Evolutionary conservation across 2,113 vertebrate genomes (phyloP), one percentile per base, ranked within the genome.

Genomic region (Colaptes auratus): DNA sequence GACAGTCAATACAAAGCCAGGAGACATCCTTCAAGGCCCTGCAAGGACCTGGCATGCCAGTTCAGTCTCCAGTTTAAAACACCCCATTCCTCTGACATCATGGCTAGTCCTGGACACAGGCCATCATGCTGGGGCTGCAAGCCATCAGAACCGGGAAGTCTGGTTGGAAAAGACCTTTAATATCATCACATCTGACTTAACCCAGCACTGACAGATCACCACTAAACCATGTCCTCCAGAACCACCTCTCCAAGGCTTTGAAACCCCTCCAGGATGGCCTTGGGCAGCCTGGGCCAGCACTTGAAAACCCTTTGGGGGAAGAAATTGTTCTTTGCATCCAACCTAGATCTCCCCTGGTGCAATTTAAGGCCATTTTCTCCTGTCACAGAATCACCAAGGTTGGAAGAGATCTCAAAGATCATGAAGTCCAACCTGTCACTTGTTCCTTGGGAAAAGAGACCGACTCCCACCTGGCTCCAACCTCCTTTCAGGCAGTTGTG

Each of bases 101-200:
- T 8, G 24, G 39, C 55, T 48, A 28, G 36, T 14, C 53, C 58
- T 33, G 20, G 56, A 72, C 46, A 33, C 0, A 2, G 27, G 52
- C 36, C 33, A 16, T 0, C 12, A 2, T 0, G 23, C 36, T 67
- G n/a, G 55, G 66, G 16, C 89, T 42, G 35, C 3, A 3, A 33
- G 30, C 31, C 39, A 6, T 10, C 73, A 21, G 33, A n/a, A 6
- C 65, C 66, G 28, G 36, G 12, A 39, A 30, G 19, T 30, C 20
- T 28, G 36, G 10, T 42, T 64, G 36, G 36, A 64, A 64, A 28
- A 28, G 10, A 39, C 16, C 61, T 42, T 39, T 36, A 28, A 64
- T 35, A 16, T 64, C 6, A 39, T 27, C 35, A 12, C 25, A 25
- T 64, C 25, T 23, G 35, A 63, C 23, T 27, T 63, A 24, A 24